These are phyloP conservation scores for Xestia ashworthii DNA, from an alignment of 2,888 invertebrate genomes.

Conservation along the genomic window DNA sequence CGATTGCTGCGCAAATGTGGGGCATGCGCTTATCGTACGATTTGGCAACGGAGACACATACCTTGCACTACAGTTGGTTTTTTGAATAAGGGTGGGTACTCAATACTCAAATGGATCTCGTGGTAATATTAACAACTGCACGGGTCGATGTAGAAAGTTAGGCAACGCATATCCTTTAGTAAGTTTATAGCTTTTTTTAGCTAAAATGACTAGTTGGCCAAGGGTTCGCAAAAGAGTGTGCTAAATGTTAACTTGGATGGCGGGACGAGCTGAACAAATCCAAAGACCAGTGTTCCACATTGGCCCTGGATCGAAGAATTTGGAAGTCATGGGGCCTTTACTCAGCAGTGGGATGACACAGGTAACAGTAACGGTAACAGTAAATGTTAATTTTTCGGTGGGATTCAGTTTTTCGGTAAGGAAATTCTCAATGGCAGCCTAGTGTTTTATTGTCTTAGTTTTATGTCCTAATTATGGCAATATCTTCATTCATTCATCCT, in stretches of 20 bases:
- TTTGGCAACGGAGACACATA: constrained; percentile 1
- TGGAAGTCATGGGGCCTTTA: too few species aligned
- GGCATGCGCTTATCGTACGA: background rate
- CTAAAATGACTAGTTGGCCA: background rate
- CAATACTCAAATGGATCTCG: background rate
- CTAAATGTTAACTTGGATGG: too few species aligned
- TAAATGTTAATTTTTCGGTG: background rate
- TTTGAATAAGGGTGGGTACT: background rate
- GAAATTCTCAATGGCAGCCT: background rate
- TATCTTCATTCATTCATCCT: background rate
- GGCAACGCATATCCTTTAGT: background rate
- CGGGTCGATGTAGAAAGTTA: background rate
- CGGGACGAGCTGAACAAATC: too few species aligned
- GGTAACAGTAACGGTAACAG: background rate
- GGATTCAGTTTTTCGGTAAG: background rate
- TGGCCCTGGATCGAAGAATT: too few species aligned
- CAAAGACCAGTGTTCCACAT: too few species aligned
- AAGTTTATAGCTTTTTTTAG: background rate
- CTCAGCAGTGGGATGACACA: too few species aligned
- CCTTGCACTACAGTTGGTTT: background rate
- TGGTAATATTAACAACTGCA: background rate
- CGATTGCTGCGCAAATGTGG: constrained; percentile 20
- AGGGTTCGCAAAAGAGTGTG: background rate
- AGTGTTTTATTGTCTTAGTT: too few species aligned
- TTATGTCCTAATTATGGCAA: too few species aligned